Percentiles rank a stretch among this genome's conserved stretches.
Evolutionary conservation across 1,140 invertebrate genomes (phyloP).

Genomic region (Ctenoplectra terminalis): DNA sequence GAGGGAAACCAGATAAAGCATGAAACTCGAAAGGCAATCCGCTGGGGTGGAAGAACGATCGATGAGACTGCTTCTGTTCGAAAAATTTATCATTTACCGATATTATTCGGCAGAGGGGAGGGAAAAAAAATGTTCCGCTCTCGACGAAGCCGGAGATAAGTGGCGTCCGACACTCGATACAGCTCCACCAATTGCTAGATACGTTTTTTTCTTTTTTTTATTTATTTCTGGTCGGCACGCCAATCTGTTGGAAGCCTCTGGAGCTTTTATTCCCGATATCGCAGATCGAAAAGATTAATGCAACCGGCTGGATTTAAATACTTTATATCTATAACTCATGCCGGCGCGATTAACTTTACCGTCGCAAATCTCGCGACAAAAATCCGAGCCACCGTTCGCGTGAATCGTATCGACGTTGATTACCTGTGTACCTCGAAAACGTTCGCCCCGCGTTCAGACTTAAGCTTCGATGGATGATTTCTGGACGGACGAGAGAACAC

Average conservation of each 20-base stretch:
- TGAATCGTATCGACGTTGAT: neutral
- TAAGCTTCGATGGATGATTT: constrained; percentile 5
- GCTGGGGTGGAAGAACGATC: neutral
- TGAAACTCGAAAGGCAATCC: neutral
- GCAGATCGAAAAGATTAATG: constrained; percentile 43
- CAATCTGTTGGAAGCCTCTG: constrained; percentile 14
- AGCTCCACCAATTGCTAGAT: neutral
- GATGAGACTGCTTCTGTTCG: too few species aligned
- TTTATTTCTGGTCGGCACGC: neutral
- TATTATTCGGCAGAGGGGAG: neutral
- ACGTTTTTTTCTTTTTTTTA: neutral
- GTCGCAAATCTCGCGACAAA: neutral
- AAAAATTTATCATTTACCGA: constrained; percentile 9
- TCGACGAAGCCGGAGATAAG: constrained; percentile 23
- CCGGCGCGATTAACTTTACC: neutral
- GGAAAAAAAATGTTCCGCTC: too few species aligned
- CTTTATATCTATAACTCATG: constrained; percentile 16
- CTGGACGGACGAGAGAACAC: neutral
- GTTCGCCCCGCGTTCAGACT: neutral
- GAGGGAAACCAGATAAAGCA: neutral
- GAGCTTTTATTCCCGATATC: constrained; percentile 38
- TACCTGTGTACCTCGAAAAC: neutral
- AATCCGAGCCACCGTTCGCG: neutral
- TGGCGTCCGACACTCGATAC: neutral
- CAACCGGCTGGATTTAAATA: constrained; percentile 32